Base-by-base conservation (phyloP, 1,140 invertebrate genomes). In the Wasmannia auropunctata region DNA sequence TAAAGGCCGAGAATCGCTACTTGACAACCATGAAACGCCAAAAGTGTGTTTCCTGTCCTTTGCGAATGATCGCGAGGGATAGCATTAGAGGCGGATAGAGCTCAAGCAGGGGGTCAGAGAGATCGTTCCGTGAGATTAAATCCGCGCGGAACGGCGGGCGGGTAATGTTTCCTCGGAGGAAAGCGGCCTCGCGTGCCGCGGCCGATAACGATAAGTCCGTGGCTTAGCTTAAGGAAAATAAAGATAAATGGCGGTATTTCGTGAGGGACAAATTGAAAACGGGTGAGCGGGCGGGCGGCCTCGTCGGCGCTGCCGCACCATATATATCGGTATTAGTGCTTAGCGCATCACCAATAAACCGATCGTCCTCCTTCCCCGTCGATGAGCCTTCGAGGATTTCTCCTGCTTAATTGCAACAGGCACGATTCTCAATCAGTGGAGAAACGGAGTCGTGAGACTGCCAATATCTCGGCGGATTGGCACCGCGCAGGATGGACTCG, bases 181-280 rank as follows among this genome's bases (percentile, higher is more conserved):
- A 79, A 77, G n/a, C 28, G 72, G 40, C 67, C 63, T 90, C 28
- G 88, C 89, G 88, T 89, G 89, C 76, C 76, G 22, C 40, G 63
- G 3, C 88, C 80, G 88, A 89, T 89, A 90, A 90, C 88, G 89
- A 69, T 86, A 90, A 90, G 88, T 90, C 87, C 70, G 67, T 67
- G 81, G 88, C 88, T 90, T 86, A 87, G 81, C 88, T 79, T 65
- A 90, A 83, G 75, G 88, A 80, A 86, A 90, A 90, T 90, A 89
- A 90, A 90, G 89, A 90, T 85, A 90, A 91, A 91, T 70, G 89
- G 81, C 85, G 90, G 77, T 79, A 31, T 90, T 91, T 75, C 87
- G 75, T 84, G 87, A 81, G 74, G 60, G 80, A 88, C 81, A 88
- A 91, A 91, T 89, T 89, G 87, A 90, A 91, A 89, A 75, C 65